phyloP scores from a whole-genome alignment of 1,140 invertebrate genomes.

The Potamilus streckersoni region DNA sequence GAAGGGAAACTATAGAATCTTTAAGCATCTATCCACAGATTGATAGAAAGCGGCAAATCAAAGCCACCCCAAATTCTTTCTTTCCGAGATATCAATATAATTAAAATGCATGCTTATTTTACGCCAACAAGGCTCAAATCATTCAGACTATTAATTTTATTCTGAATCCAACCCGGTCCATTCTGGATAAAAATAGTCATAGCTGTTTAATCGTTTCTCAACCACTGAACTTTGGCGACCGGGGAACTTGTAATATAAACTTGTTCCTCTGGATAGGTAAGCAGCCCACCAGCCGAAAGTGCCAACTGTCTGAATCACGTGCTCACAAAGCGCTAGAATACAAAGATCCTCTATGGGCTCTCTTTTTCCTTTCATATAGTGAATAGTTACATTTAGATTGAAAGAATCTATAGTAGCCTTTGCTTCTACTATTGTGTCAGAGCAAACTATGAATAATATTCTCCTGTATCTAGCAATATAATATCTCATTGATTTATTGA shows the following conservation, averaged over 20 bases:
- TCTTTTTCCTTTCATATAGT: not conserved
- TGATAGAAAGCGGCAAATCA: no score
- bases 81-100: no score
- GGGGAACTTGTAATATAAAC: conserved; percentile 37
- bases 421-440: not conserved
- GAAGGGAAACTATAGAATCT: no score
- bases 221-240: conserved; percentile 11
- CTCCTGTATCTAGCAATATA: conserved; percentile 1
- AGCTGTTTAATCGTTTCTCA: conserved; percentile 5
- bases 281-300: conserved; percentile 49
- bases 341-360: conserved; percentile 49
- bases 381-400: not conserved
- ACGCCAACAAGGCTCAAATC: no score
- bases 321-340: conserved; percentile 35
- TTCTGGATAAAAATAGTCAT: conserved; percentile 33
- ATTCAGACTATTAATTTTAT: no score
- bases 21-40: no score
- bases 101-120: no score
- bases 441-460: conserved; percentile 1
- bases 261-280: conserved; percentile 38
- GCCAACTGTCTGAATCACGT: conserved; percentile 39
- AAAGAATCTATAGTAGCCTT: not conserved
- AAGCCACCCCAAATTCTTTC: no score
- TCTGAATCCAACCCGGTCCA: conserved; percentile 14
- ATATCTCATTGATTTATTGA: not conserved